Evolutionary conservation across 2,888 invertebrate species (phyloP).

Genomic region (Hydrotaea diabolus): DNA sequence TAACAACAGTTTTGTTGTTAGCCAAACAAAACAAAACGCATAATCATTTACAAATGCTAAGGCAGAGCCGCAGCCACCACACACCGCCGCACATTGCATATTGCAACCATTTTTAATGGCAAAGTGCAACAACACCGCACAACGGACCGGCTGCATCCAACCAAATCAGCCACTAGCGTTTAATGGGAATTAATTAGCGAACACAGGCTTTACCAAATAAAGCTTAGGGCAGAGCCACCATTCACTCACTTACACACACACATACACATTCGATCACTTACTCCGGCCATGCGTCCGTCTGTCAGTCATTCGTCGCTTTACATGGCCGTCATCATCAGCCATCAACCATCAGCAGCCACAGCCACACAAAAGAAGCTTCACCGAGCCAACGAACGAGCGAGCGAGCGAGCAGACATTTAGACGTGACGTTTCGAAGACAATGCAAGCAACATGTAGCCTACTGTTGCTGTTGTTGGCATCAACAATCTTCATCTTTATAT

Average conservation of each 20-base stretch:
- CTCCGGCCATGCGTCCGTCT: not conserved
- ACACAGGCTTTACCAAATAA: constrained; percentile 77
- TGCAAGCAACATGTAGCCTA: not conserved
- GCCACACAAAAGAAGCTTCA: constrained; percentile 51
- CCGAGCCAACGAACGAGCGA: too few relatives aligned
- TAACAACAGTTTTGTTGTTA: constrained; percentile 35
- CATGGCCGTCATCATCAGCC: constrained; percentile 49
- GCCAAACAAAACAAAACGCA: constrained; percentile 50
- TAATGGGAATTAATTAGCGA: constrained; percentile 79
- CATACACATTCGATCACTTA: too few relatives aligned
- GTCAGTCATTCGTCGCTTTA: constrained; percentile 49
- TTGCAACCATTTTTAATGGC: constrained; percentile 65
- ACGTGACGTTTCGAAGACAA: constrained; percentile 60
- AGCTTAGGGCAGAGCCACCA: constrained; percentile 69
- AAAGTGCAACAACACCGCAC: constrained; percentile 60
- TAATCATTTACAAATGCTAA: constrained; percentile 60
- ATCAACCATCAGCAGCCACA: not conserved
- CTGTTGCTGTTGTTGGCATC: too few relatives aligned
- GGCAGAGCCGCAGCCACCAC: constrained; percentile 21
- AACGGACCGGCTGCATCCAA: constrained; percentile 31
- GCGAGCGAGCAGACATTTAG: constrained; percentile 62
- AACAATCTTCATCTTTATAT: not conserved
- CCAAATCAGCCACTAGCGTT: constrained; percentile 71
- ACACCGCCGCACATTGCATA: constrained; percentile 38
- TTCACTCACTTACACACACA: constrained; percentile 49